Percentiles rank a stretch among this genome's conserved stretches.
phyloP scores from a whole-genome alignment of 2,888 invertebrate genomes.

The Lasioglossum pauxillum region DNA sequence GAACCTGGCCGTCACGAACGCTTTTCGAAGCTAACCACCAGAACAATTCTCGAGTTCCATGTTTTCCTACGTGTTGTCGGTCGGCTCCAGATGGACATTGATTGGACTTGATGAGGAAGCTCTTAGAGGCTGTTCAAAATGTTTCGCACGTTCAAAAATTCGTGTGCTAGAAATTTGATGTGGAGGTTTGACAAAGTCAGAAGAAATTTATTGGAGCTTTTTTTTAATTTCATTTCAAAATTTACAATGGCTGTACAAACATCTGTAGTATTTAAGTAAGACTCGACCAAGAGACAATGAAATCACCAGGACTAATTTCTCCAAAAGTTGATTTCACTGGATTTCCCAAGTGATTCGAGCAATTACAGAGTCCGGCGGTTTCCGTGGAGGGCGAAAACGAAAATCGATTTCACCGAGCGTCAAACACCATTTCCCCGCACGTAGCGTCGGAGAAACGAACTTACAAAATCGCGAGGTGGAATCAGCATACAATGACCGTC shows the following conservation, averaged over 20 bases:
- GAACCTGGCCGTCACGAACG: background rate
- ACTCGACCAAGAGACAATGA: too few relatives aligned
- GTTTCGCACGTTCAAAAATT: too few relatives aligned
- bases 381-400: background rate
- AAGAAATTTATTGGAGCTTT: too few relatives aligned
- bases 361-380: background rate
- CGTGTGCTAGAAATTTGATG: too few relatives aligned
- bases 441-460: constrained; percentile 61
- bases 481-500: constrained; percentile 74
- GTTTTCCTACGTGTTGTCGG: background rate
- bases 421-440: constrained; percentile 54
- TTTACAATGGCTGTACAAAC: background rate
- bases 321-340: too few relatives aligned
- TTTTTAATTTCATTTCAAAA: background rate
- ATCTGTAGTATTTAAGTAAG: background rate
- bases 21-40: background rate
- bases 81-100: background rate
- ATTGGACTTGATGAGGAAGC: background rate
- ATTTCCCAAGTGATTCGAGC: too few relatives aligned
- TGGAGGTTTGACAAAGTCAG: too few relatives aligned
- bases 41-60: background rate
- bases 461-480: constrained; percentile 66
- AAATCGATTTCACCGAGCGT: constrained; percentile 35
- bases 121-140: background rate
- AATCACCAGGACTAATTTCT: too few relatives aligned